Base-by-base conservation (phyloP, 64 coral and sea anemone species). In the Stichodactyla helianthus region DNA sequence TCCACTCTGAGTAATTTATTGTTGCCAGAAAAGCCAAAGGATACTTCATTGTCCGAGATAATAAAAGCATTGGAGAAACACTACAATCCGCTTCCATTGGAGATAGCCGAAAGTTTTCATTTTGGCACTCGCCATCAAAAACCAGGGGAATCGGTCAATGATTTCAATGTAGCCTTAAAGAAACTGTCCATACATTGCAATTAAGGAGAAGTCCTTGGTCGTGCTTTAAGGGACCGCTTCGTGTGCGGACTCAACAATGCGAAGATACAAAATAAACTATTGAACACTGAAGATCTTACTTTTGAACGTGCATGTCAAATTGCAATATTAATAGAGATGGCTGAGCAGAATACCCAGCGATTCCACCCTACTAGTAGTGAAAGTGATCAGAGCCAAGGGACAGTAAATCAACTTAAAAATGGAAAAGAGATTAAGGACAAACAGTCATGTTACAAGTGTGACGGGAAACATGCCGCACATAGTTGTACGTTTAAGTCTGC, bases 1-100 rank as follows among this genome's bases (percentile, higher is more conserved):
- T 60, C 79, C 55, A 89, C 81, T 18, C 54, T 90, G 80, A 90
- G 61, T 53, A 85, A 90, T 77, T 64, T 90, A 17, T 3, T 90
- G 53, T 63, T 27, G 15, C 88, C 88, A 77, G 15, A n/a, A 26
- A 90, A 79, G 77, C 77, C 77, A 12, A 70, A 50, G 13, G 77
- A 79, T 14, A 79, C 77, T 27, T 25, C 77, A 2, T 4, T 79
- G 15, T 56, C 1, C 4, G 85, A 86, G 23, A 86, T 86, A 7
- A 20, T 7, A 19, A 23, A 7, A 68, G 12, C 8, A 10, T 12
- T 86, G 44, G 85, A 88, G 35, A 54, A 56, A 6, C 82, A 91
- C 80, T 91, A 79, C 71, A 55, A 91, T 27, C 86, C 86, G 4
- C 4, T 17, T 7, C 86, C 86, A 6, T 22, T 88, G 7, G 53